These are phyloP conservation scores for Hydroisotoma schaefferi DNA, from an alignment of 2,888 invertebrate genomes.

Conservation along the genomic window DNA sequence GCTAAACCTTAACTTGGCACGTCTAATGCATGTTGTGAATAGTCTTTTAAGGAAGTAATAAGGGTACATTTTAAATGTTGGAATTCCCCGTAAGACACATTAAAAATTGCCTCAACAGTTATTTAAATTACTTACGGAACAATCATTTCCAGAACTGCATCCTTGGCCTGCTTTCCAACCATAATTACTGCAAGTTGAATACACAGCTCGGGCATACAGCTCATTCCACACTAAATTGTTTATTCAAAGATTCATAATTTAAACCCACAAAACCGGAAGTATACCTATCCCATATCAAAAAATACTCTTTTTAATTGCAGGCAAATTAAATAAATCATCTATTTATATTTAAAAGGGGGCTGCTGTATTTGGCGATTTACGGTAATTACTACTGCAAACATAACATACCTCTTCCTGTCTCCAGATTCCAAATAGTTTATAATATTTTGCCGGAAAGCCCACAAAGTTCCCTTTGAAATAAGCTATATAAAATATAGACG, in stretches of 20 bases:
- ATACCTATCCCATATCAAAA: constrained; percentile 79
- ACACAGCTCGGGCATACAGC: constrained; percentile 86
- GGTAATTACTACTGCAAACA: neutral
- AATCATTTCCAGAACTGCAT: constrained; percentile 80
- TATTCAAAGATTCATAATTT: neutral
- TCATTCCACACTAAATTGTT: constrained; percentile 53
- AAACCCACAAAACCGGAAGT: neutral
- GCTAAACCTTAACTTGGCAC: too few relatives aligned
- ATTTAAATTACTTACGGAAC: constrained; percentile 64
- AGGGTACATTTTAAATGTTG: neutral
- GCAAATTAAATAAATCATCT: neutral
- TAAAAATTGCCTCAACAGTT: too few relatives aligned
- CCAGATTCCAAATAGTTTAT: constrained; percentile 63
- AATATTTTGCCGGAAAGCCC: constrained; percentile 75
- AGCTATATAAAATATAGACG: constrained; percentile 92
- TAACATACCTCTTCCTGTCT: constrained; percentile 77
- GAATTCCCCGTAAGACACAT: neutral
- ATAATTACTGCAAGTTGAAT: constrained; percentile 93
- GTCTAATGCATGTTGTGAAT: neutral
- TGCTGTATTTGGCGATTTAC: neutral
- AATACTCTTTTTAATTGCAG: neutral
- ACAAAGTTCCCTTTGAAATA: constrained; percentile 83
- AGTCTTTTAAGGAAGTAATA: neutral
- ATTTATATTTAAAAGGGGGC: neutral
- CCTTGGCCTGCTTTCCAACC: constrained; percentile 91